Percentiles rank a stretch among this genome's conserved stretches.
Conservation (phyloP, 1,140 invertebrate species). For the Cardiocondyla obscurior region DNA sequence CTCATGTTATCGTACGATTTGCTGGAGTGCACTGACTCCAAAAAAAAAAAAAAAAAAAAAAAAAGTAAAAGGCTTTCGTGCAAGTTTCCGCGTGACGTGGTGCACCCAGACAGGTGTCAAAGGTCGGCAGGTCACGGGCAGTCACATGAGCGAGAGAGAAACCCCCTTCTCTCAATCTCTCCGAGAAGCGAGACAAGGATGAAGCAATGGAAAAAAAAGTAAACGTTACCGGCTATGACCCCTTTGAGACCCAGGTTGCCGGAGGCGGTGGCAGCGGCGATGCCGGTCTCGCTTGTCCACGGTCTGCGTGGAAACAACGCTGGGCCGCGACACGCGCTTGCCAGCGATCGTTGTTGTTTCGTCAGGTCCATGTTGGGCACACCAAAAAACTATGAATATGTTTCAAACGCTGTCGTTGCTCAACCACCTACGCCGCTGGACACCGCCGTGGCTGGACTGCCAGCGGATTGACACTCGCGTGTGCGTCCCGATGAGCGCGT, state of each 20-base stretch:
- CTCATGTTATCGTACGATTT: constrained; percentile 1
- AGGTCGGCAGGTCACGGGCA: not conserved
- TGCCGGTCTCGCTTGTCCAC: constrained; percentile 88
- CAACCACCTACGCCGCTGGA: constrained; percentile 8
- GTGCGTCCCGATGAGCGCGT: constrained; percentile 36
- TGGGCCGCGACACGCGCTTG: constrained; percentile 71
- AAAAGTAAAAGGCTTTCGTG: not conserved
- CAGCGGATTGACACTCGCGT: constrained; percentile 54
- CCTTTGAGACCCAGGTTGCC: constrained; percentile 89
- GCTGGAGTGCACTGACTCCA: not conserved
- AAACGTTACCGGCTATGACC: constrained; percentile 90
- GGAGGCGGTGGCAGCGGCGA: constrained; percentile 86
- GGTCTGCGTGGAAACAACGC: constrained; percentile 86
- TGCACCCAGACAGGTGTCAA: constrained; percentile 44
- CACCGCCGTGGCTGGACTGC: constrained; percentile 50
- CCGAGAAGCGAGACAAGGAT: too few relatives aligned
- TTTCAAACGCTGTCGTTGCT: not conserved
- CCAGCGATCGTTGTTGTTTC: constrained; percentile 72
- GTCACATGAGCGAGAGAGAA: not conserved
- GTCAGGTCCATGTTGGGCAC: constrained; percentile 60
- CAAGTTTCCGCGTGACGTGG: not conserved
- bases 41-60: not conserved
- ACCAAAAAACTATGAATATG: not conserved
- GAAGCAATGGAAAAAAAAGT: not conserved
- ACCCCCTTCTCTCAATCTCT: not conserved